phyloP scores from a whole-genome alignment of 2,888 invertebrate genomes.

The Thysanoteuthis rhombus region DNA sequence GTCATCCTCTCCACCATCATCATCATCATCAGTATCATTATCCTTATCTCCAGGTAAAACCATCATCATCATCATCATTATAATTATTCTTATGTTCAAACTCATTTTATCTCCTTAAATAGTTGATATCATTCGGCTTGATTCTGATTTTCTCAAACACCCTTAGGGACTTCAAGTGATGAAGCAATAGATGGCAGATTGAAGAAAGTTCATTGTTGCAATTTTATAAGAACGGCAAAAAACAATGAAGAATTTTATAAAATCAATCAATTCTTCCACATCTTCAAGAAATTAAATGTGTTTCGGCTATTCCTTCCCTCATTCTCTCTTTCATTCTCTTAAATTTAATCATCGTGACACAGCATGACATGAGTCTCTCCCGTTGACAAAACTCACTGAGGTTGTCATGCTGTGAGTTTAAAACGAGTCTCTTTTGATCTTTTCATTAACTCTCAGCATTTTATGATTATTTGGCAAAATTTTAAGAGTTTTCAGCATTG shows the following conservation, averaged over 20 bases:
- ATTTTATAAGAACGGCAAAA: background rate
- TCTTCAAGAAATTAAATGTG: background rate
- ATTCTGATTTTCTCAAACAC: background rate
- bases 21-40: background rate
- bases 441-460: background rate
- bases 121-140: background rate
- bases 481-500: background rate
- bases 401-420: background rate
- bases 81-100: background rate
- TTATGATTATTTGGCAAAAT: background rate
- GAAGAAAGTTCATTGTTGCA: background rate
- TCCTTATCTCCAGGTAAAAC: background rate
- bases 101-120: background rate
- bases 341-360: too few species aligned
- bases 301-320: background rate
- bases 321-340: background rate
- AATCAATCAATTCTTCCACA: background rate
- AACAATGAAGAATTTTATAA: background rate
- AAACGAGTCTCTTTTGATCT: background rate
- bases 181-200: background rate
- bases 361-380: background rate
- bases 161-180: background rate
- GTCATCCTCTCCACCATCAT: too few species aligned
- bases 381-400: background rate
- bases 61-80: background rate